phyloP scores from a whole-genome alignment of 2,797 vertebrate species.

The Myripristis murdjan region DNA sequence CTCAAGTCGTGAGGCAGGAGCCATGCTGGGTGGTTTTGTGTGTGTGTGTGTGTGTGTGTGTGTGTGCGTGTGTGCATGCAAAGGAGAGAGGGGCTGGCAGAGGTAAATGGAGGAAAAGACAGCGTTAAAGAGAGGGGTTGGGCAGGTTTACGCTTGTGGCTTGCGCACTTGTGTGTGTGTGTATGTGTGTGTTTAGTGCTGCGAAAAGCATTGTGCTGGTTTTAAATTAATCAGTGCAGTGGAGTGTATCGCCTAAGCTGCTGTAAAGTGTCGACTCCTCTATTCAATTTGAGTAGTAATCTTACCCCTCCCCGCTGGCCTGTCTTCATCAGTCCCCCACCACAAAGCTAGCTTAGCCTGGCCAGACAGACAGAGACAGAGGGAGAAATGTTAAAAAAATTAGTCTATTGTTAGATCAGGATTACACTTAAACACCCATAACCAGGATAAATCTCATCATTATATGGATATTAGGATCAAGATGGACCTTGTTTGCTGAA shows the following conservation, averaged over 20 bases:
- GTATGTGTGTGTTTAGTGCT: too few species aligned
- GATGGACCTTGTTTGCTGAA: constrained; percentile 45
- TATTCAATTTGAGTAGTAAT: constrained; percentile 78
- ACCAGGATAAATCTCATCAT: constrained; percentile 60
- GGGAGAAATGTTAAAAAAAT: too few species aligned
- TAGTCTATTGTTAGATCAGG: too few species aligned
- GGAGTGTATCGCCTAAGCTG: constrained; percentile 70
- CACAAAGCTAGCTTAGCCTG: constrained; percentile 56
- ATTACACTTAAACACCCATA: constrained; percentile 60
- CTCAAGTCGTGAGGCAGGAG: constrained; percentile 65
- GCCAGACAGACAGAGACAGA: constrained; percentile 30
- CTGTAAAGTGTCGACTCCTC: constrained; percentile 75
- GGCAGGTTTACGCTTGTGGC: constrained; percentile 24
- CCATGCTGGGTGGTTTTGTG: constrained; percentile 52
- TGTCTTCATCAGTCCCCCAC: constrained; percentile 68
- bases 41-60: constrained; percentile 1
- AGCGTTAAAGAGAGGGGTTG: constrained; percentile 28
- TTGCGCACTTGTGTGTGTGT: too few species aligned
- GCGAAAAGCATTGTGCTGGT: constrained; percentile 54
- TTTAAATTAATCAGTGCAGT: constrained; percentile 73
- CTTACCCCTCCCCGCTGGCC: constrained; percentile 67
- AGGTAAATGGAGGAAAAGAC: constrained; percentile 34
- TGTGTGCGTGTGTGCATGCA: constrained; percentile 12
- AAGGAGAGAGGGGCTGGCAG: background rate
- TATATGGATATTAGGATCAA: constrained; percentile 55